Conservation (phyloP, 2,797 vertebrate species). For the Pogonophryne albipinna region DNA sequence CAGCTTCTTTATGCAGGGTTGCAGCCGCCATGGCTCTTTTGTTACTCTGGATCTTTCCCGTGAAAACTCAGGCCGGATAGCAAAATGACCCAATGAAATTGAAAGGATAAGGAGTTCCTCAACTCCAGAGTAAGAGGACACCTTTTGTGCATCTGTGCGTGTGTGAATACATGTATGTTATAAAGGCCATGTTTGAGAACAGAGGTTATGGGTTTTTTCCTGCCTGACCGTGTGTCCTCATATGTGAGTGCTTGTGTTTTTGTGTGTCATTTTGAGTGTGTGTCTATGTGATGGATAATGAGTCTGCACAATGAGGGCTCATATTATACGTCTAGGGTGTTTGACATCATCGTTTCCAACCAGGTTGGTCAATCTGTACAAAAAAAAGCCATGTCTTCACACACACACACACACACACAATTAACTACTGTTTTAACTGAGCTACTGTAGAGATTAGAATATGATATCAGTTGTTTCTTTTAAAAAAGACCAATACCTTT, state of each 20-base stretch:
- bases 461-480: conserved; percentile 27
- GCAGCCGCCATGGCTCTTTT: conserved; percentile 40
- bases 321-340: conserved; percentile 70
- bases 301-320: conserved; percentile 65
- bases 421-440: conserved; percentile 31
- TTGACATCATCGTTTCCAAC: conserved; percentile 77
- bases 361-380: conserved; percentile 56
- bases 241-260: conserved; percentile 22
- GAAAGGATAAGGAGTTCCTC: conserved; percentile 45
- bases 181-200: conserved; percentile 29
- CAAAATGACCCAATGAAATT: conserved; percentile 43
- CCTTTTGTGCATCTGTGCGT: conserved; percentile 37
- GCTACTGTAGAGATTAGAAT: conserved; percentile 3
- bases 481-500: conserved; percentile 12
- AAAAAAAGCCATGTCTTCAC: conserved; percentile 48
- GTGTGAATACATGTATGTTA: conserved; percentile 37
- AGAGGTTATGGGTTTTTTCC: conserved; percentile 25
- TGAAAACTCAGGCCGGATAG: conserved; percentile 44
- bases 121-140: conserved; percentile 57
- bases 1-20: conserved; percentile 34
- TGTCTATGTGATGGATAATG: conserved; percentile 61
- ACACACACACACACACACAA: conserved; percentile 20
- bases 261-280: conserved; percentile 30
- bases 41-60: conserved; percentile 42
- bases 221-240: conserved; percentile 14